A percentile compares a stretch with the other conserved stretches of the same genome.
Conservation (phyloP, 2,113 vertebrate genomes). For the Spizaetus ornatus region DNA sequence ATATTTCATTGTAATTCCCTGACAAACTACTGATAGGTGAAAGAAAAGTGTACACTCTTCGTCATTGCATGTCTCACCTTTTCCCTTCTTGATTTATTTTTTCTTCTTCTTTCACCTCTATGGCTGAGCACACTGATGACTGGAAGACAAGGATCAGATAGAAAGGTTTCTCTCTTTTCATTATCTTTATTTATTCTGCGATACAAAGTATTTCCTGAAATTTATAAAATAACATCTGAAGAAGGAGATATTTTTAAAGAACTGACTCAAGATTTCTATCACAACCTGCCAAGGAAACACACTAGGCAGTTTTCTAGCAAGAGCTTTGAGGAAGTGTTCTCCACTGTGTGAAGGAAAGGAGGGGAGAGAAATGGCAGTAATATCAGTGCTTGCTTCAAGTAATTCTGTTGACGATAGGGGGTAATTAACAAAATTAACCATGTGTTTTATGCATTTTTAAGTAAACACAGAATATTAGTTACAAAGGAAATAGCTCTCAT, state of each 20-base stretch:
- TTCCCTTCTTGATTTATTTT: neutral
- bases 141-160: neutral
- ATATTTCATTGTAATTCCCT: neutral
- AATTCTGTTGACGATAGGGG: neutral
- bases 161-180: neutral
- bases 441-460: constrained; percentile 6
- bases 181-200: neutral
- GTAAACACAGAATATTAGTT: neutral
- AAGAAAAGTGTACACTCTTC: neutral
- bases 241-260: neutral
- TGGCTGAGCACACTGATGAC: neutral
- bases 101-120: neutral
- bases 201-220: neutral
- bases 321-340: neutral
- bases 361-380: neutral
- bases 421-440: constrained; percentile 1
- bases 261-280: neutral
- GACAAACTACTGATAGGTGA: neutral
- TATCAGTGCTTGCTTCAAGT: neutral
- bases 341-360: neutral
- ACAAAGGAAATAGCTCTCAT: neutral
- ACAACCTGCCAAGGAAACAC: neutral
- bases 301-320: neutral
- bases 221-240: neutral
- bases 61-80: neutral